These are phyloP conservation scores for Climacteris rufus DNA, from an alignment of 2,113 vertebrate species.

Conservation along the genomic window DNA sequence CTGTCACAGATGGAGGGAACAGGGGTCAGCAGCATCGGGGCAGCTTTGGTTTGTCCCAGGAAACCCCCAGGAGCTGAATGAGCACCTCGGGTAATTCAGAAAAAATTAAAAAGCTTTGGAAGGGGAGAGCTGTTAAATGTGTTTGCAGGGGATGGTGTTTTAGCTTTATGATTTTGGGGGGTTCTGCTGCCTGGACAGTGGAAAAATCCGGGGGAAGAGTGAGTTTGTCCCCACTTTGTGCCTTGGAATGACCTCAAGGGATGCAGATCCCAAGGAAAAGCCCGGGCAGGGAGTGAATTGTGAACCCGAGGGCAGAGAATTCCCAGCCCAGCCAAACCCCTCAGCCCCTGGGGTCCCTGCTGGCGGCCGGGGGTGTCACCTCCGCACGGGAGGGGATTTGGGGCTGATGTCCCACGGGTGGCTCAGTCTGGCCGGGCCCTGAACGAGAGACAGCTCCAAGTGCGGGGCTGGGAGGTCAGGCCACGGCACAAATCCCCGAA, in stretches of 20 bases:
- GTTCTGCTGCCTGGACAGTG: background rate
- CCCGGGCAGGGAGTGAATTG: background rate
- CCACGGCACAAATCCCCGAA: slow-evolving; percentile 27
- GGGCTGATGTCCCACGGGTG: rapidly evolving
- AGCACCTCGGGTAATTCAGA: rapidly evolving
- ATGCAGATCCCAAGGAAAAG: background rate
- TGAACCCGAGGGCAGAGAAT: background rate
- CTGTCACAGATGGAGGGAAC: rapidly evolving
- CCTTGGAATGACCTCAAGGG: background rate
- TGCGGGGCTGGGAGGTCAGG: background rate
- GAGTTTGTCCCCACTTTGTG: background rate
- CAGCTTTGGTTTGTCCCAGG: background rate
- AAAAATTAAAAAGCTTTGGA: background rate
- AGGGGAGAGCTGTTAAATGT: background rate
- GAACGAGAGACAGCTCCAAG: background rate
- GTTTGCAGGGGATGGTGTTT: background rate
- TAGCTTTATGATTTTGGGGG: background rate
- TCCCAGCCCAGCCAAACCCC: rapidly evolving
- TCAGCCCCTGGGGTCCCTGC: background rate
- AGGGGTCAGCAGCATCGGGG: rapidly evolving
- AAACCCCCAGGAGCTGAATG: rapidly evolving
- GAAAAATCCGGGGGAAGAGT: background rate
- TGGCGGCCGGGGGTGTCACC: background rate
- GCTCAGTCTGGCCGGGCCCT: background rate
- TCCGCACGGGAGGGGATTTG: rapidly evolving